These are phyloP conservation scores for Dreissena polymorpha DNA, from an alignment of 1,140 invertebrate species.

Conservation along the genomic window DNA sequence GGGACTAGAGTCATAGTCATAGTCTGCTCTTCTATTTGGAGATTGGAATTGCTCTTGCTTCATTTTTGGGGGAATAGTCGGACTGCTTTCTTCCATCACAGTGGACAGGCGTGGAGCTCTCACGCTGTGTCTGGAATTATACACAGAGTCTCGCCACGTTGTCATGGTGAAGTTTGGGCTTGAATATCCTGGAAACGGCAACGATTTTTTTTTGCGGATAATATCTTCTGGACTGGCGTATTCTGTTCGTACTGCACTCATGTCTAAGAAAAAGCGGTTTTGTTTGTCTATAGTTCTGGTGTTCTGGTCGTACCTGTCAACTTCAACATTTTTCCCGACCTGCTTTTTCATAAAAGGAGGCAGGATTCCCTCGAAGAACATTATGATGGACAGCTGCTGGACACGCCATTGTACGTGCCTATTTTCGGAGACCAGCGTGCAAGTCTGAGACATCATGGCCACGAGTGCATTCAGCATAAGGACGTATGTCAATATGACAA, in stretches of 20 bases:
- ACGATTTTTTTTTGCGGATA: not conserved
- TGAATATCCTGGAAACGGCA: slow-evolving; percentile 5
- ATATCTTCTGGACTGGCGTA: slow-evolving; percentile 50
- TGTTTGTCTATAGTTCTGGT: slow-evolving; percentile 33
- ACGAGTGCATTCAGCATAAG: slow-evolving; percentile 66
- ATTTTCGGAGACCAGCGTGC: slow-evolving; percentile 59
- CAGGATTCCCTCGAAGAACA: slow-evolving; percentile 61
- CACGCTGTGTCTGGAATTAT: slow-evolving; percentile 28
- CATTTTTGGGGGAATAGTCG: not conserved
- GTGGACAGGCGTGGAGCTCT: not conserved
- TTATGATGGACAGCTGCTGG: slow-evolving; percentile 63
- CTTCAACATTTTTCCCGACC: slow-evolving; percentile 31
- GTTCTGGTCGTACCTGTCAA: slow-evolving; percentile 44
- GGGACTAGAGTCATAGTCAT: not conserved
- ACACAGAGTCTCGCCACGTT: not conserved
- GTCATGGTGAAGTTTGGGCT: not conserved
- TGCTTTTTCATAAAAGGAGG: slow-evolving; percentile 18
- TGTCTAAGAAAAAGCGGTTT: slow-evolving; percentile 40
- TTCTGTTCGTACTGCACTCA: slow-evolving; percentile 45
- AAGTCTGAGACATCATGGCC: slow-evolving; percentile 71
- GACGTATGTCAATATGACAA: slow-evolving; percentile 65
- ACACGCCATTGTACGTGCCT: slow-evolving; percentile 57
- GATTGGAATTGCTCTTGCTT: not conserved
- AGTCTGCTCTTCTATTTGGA: no score
- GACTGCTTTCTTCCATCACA: not conserved